Conservation (phyloP, 2,113 vertebrate genomes). For the Ptilonorhynchus violaceus region DNA sequence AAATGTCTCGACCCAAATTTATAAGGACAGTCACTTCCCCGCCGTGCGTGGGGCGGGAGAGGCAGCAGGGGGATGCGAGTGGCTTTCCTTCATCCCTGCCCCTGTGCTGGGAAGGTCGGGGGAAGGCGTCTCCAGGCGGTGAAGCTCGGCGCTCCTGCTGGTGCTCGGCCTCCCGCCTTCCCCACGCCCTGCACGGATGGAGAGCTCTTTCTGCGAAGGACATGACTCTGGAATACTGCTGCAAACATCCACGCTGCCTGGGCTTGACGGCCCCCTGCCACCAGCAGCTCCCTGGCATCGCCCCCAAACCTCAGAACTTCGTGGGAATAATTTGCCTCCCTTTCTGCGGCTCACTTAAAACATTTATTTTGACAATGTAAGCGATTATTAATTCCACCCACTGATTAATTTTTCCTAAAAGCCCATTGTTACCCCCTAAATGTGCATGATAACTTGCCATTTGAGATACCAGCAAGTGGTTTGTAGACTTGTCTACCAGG, state of each 20-base stretch:
- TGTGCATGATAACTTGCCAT: background rate
- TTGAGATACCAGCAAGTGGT: background rate
- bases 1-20: conserved; percentile 68
- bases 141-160: background rate
- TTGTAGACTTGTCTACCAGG: background rate
- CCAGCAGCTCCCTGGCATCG: background rate
- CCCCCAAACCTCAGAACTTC: background rate
- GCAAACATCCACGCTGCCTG: accelerated
- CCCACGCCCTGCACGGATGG: accelerated
- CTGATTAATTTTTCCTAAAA: conserved; percentile 45
- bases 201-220: background rate
- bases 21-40: conserved; percentile 41
- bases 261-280: background rate
- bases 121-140: background rate
- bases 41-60: background rate
- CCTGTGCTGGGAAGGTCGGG: background rate
- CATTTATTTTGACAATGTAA: conserved; percentile 20
- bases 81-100: background rate
- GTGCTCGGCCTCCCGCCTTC: background rate
- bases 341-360: background rate
- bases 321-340: background rate
- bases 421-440: conserved; percentile 21
- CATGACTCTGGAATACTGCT: background rate
- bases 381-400: background rate
- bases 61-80: background rate